These are phyloP conservation scores for Climacteris rufus DNA, from an alignment of 2,113 vertebrate species.

Conservation along the genomic window DNA sequence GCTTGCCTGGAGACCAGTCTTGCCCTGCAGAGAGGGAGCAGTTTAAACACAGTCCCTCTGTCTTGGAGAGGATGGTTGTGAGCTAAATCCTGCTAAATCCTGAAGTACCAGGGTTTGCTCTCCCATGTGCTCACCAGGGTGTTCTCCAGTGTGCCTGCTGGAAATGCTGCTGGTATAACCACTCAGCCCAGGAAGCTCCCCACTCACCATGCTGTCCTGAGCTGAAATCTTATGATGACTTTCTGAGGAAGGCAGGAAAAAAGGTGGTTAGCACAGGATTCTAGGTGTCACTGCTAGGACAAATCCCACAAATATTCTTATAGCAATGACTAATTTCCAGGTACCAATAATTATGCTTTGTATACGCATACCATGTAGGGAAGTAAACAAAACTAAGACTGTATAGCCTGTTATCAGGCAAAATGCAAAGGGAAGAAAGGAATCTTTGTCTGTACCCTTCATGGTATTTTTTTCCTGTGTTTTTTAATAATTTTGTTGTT, in stretches of 20 bases:
- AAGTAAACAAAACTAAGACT: background rate
- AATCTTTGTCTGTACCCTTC: background rate
- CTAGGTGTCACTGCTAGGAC: background rate
- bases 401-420: background rate
- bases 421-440: background rate
- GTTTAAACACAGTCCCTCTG: background rate
- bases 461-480: background rate
- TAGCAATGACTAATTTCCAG: accelerated
- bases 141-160: background rate
- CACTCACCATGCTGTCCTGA: accelerated
- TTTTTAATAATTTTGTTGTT: background rate
- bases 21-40: background rate
- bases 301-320: background rate
- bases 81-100: accelerated
- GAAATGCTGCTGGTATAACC: accelerated
- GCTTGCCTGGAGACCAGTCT: background rate
- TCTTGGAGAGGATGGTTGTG: background rate
- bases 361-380: background rate
- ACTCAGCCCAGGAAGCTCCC: background rate
- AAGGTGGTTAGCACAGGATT: background rate
- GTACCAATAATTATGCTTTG: background rate
- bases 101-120: accelerated
- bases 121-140: background rate
- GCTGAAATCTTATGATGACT: background rate
- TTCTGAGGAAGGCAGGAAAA: background rate